These are phyloP conservation scores for Columbina picui DNA, from an alignment of 2,113 vertebrate genomes.

Conservation along the genomic window DNA sequence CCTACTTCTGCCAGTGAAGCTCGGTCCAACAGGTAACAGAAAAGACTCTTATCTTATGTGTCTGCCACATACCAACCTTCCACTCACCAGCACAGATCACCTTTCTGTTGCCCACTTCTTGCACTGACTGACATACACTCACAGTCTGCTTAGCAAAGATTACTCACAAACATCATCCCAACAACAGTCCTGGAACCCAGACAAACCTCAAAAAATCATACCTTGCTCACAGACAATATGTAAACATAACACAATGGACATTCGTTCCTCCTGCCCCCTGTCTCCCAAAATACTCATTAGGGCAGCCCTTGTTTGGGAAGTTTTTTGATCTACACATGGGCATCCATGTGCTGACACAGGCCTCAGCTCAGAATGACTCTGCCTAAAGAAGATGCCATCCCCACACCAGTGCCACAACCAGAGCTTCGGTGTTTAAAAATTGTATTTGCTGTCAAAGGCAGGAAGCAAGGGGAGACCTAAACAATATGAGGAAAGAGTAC, in stretches of 20 bases:
- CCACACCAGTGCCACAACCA: background rate
- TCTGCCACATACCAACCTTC: accelerated
- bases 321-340: background rate
- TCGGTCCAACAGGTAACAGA: background rate
- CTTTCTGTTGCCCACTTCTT: background rate
- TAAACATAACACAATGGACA: accelerated
- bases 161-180: background rate
- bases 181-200: background rate
- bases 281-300: background rate
- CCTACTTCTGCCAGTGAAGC: background rate
- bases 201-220: background rate
- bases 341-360: background rate
- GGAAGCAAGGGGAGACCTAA: background rate
- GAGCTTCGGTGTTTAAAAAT: background rate
- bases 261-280: background rate
- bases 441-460: background rate
- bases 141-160: background rate
- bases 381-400: background rate
- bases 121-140: accelerated
- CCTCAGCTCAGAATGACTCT: background rate
- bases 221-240: background rate
- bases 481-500: background rate
- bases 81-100: background rate
- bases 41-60: background rate
- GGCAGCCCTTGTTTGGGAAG: background rate